Conservation (phyloP, 2,888 invertebrate genomes). For the Caenorhabditis afra region DNA sequence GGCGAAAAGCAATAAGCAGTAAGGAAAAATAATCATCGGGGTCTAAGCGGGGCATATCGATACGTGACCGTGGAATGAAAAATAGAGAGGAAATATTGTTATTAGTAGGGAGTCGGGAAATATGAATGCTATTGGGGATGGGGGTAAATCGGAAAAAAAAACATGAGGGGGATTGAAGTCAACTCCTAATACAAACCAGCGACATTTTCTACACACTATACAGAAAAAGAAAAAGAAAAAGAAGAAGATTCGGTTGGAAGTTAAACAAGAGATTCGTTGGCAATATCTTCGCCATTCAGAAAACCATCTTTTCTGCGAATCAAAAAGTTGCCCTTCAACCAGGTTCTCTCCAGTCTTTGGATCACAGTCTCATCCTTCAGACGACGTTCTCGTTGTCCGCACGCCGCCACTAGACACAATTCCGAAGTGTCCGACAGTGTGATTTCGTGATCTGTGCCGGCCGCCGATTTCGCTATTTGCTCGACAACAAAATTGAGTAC, state of each 20-base stretch:
- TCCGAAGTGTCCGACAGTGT: slow-evolving; percentile 85
- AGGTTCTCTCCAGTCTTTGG: slow-evolving; percentile 89
- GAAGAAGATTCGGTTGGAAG: not conserved
- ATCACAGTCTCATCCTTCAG: slow-evolving; percentile 94
- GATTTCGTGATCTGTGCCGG: slow-evolving; percentile 55
- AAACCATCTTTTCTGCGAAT: slow-evolving; percentile 90
- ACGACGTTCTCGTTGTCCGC: slow-evolving; percentile 94
- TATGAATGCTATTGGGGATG: no score
- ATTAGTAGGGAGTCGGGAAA: not conserved
- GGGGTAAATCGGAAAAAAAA: no score
- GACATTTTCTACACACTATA: slow-evolving; percentile 44
- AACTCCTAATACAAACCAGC: slow-evolving; percentile 20
- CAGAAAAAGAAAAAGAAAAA: slow-evolving; percentile 24
- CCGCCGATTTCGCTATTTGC: slow-evolving; percentile 91
- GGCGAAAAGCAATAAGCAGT: slow-evolving; percentile 8
- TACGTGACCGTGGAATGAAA: slow-evolving; percentile 35
- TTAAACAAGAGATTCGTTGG: slow-evolving; percentile 82
- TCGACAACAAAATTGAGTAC: slow-evolving; percentile 94
- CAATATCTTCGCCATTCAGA: slow-evolving; percentile 81
- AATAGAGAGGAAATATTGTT: not conserved
- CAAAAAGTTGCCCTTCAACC: slow-evolving; percentile 90
- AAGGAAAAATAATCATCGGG: slow-evolving; percentile 18
- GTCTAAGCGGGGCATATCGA: slow-evolving; percentile 20
- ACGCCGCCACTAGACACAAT: slow-evolving; percentile 95
- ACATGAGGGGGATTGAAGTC: no score